Percentiles rank a stretch among this genome's conserved stretches.
phyloP scores from a whole-genome alignment of 1,140 invertebrate genomes.

The Sipha flava region DNA sequence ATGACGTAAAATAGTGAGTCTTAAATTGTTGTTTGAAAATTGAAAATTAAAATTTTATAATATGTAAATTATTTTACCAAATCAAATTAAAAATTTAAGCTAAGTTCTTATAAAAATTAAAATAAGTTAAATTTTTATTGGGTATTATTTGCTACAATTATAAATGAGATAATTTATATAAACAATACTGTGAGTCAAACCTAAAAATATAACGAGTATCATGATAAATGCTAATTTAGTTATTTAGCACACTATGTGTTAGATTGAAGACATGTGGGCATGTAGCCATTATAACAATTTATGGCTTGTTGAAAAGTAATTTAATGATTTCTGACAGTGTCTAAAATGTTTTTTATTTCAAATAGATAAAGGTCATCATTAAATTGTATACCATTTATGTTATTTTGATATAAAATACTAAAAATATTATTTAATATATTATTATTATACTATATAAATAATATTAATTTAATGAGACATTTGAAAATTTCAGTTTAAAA shows the following conservation, averaged over 20 bases:
- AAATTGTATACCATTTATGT: neutral
- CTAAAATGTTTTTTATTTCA: neutral
- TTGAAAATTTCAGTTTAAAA: no score
- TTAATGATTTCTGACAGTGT: neutral
- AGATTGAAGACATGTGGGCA: conserved; percentile 14
- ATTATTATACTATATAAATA: no score
- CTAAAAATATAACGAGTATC: neutral
- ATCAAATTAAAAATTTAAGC: no score
- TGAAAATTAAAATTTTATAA: no score
- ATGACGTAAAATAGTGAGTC: no score
- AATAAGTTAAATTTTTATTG: neutral
- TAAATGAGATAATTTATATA: neutral
- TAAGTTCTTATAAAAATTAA: neutral
- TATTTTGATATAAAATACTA: no score
- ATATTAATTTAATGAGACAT: no score
- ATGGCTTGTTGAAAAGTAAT: neutral
- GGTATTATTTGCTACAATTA: neutral
- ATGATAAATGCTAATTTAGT: neutral
- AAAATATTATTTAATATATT: no score
- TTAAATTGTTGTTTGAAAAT: no score
- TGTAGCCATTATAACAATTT: neutral
- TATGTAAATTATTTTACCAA: no score
- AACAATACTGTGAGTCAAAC: neutral
- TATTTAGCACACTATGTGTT: conserved; percentile 7
- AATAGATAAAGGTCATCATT: neutral